Percentiles rank a stretch among this genome's conserved stretches.
These are phyloP conservation scores for Erythrolamprus reginae DNA, from an alignment of 2,113 vertebrate genomes.

Conservation along the genomic window DNA sequence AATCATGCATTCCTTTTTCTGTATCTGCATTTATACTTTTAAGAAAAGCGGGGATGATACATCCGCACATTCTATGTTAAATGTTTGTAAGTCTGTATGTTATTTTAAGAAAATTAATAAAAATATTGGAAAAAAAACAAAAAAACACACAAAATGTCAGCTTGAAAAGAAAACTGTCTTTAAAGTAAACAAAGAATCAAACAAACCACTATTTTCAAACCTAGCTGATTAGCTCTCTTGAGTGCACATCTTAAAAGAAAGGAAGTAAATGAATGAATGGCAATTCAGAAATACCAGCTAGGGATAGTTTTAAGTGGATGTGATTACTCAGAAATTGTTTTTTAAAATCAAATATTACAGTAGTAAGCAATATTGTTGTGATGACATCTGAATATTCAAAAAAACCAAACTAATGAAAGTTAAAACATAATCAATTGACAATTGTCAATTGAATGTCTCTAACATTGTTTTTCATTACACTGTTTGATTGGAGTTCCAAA, in stretches of 20 bases:
- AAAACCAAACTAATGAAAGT: background rate
- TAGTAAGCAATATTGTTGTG: background rate
- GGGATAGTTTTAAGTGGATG: background rate
- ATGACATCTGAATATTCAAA: background rate
- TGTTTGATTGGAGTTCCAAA: background rate
- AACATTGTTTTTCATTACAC: background rate
- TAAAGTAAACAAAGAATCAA: background rate
- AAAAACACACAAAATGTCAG: too few species aligned
- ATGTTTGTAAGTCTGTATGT: too few species aligned
- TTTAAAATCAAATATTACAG: background rate
- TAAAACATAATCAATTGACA: background rate
- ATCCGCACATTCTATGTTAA: too few species aligned
- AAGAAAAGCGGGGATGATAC: too few species aligned
- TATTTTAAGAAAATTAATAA: too few species aligned
- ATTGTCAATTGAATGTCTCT: background rate
- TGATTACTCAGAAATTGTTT: background rate
- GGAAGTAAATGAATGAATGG: background rate
- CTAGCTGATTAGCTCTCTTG: background rate
- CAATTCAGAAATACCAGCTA: background rate
- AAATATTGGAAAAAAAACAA: too few species aligned
- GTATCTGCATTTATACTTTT: too few species aligned
- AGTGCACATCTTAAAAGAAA: background rate
- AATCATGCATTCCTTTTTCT: too few species aligned
- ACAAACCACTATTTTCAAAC: background rate
- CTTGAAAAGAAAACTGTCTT: background rate